Conservation (phyloP, 2,888 invertebrate genomes). For the Mycalesis mineus region DNA sequence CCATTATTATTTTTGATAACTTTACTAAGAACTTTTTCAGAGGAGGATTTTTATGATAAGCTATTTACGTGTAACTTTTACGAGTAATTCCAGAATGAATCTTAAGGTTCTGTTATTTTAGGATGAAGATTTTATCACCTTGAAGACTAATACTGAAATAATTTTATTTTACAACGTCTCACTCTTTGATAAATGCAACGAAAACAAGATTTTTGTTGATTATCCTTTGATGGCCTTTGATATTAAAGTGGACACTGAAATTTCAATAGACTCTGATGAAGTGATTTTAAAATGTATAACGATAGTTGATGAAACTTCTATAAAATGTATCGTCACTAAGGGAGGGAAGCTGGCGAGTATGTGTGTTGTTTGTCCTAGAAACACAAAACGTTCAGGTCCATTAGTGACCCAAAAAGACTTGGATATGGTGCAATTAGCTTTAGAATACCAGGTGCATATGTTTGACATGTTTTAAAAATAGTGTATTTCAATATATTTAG, state of each 20-base stretch:
- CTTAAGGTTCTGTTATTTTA: constrained; percentile 20
- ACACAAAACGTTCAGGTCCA: constrained; percentile 39
- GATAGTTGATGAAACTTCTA: constrained; percentile 35
- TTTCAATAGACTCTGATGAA: constrained; percentile 41
- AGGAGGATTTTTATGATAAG: no score
- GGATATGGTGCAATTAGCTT: constrained; percentile 44
- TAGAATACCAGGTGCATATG: constrained; percentile 41
- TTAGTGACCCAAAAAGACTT: constrained; percentile 42
- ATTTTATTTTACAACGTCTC: constrained; percentile 38
- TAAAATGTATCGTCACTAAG: constrained; percentile 41
- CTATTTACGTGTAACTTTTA: no score
- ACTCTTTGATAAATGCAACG: constrained; percentile 42
- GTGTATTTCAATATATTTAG: neutral
- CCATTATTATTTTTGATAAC: no score
- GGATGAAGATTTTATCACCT: constrained; percentile 24
- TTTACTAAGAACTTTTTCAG: no score
- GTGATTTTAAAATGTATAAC: constrained; percentile 41
- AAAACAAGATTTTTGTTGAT: constrained; percentile 44
- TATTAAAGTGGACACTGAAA: constrained; percentile 41
- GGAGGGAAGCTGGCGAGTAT: constrained; percentile 37
- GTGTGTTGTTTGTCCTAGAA: constrained; percentile 42
- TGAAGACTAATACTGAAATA: constrained; percentile 29
- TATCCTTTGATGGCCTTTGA: constrained; percentile 39
- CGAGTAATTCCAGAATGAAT: no score
- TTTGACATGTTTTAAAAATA: neutral